Conservation (phyloP, 2,113 vertebrate species). For the Meles meles region DNA sequence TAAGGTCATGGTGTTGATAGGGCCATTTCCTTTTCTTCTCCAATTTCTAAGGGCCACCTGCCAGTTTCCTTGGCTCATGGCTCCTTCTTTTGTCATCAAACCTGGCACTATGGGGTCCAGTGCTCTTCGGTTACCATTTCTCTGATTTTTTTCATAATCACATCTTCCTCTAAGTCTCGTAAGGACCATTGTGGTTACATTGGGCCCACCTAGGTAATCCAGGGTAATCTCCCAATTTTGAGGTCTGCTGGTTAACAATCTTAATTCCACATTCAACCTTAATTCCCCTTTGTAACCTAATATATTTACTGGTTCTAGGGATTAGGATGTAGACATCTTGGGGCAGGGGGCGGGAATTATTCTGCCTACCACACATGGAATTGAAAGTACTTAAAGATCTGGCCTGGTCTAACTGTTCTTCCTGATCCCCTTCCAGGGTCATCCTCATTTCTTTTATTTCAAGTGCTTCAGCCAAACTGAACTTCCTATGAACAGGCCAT, state of each 20-base stretch:
- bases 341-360: accelerated
- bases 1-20: neutral
- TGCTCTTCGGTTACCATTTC: neutral
- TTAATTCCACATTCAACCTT: neutral
- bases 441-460: neutral
- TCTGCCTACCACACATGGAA: neutral
- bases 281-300: neutral
- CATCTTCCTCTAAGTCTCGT: neutral
- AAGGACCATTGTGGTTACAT: neutral
- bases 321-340: neutral
- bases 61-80: neutral
- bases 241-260: neutral
- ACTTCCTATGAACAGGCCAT: neutral
- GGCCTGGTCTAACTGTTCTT: neutral
- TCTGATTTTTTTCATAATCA: neutral
- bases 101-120: neutral
- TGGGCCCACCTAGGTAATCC: neutral
- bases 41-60: neutral
- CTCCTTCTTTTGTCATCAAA: neutral
- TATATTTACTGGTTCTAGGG: neutral
- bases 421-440: neutral
- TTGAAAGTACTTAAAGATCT: neutral
- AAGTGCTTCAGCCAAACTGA: neutral
- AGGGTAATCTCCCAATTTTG: neutral
- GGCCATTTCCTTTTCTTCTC: neutral